Evolutionary conservation across 2,797 vertebrate species (phyloP), one percentile per base, ranked within the genome.

Genomic region (Coccyzus lansbergi): DNA sequence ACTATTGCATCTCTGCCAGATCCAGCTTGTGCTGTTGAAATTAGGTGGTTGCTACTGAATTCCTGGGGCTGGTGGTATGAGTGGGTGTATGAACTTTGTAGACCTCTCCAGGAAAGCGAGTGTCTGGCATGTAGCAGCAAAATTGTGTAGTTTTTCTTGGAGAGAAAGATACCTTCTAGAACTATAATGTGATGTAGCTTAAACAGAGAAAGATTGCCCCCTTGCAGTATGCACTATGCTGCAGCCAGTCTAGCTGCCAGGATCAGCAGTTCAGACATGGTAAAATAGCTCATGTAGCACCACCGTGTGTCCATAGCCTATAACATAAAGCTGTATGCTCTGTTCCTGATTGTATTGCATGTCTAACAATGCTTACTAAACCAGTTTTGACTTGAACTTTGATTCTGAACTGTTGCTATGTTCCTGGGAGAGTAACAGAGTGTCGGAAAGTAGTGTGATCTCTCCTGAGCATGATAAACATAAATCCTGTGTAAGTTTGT

Each of bases 271-370:
- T n/a, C 79, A 13, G 77, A 20, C 40, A 42, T 60, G 34, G 25
- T 24, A 48, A 48, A 48, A 22, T 12, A 90, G 67, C 85, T 92
- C 40, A 2, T 53, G 79, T 58, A 96, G 97, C 96, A 91, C 97
- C 97, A 96, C 96, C 97, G 40, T 92, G 97, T 96, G 97, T 96
- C 91, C 42, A 6, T 88, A 67, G 89, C 60, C 34, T 70, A 48
- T 40, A 86, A 75, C 88, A 38, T 86, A 79, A 93, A 70, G 9
- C 25, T 71, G 4, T 58, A 4, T 22, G 71, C 91, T 77, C 72
- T 88, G 78, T 58, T 86, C 81, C 78, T 89, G 52, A 59, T 91
- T 69, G 72, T 84, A 88, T 84, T 79, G 64, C 89, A 70, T 94
- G 76, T 92, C 75, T 95, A 44, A 69, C 0, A 1, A 38, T 69